A percentile compares a stretch with the other conserved stretches of the same genome.
Evolutionary conservation across 2,797 vertebrate genomes (phyloP).

Genomic region (Poecilia gillii): DNA sequence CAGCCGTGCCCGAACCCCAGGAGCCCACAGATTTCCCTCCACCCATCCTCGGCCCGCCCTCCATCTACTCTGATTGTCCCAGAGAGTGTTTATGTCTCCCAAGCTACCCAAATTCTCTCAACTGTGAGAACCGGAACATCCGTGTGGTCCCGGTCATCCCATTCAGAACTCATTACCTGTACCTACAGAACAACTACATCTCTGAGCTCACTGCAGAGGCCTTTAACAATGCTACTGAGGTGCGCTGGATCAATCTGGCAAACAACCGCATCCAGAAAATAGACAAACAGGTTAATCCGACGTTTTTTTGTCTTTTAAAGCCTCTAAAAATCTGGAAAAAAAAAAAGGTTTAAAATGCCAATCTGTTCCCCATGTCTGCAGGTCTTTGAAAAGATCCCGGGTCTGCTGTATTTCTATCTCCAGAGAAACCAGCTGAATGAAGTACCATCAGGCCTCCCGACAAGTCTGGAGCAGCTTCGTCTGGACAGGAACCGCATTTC

Average conservation of each 20-base stretch:
- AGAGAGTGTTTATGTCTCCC: conserved; percentile 89
- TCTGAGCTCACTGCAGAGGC: conserved; percentile 87
- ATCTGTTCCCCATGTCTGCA: conserved; percentile 27
- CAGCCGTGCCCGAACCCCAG: conserved; percentile 75
- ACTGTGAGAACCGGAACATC: conserved; percentile 97
- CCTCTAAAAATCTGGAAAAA: neutral
- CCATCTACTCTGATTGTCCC: conserved; percentile 89
- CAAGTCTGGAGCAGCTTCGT: conserved; percentile 90
- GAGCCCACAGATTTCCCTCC: conserved; percentile 96
- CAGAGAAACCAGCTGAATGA: conserved; percentile 92
- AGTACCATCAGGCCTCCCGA: conserved; percentile 89
- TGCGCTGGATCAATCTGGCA: conserved; percentile 94
- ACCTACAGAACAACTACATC: conserved; percentile 98
- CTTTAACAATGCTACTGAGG: conserved; percentile 88
- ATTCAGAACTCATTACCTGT: conserved; percentile 89
- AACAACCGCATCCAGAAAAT: conserved; percentile 93
- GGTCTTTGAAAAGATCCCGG: conserved; percentile 90
- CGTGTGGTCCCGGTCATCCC: conserved; percentile 90
- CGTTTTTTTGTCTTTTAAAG: neutral
- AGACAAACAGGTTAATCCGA: conserved; percentile 82
- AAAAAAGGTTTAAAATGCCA: neutral
- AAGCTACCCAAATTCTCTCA: conserved; percentile 89
- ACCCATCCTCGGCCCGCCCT: conserved; percentile 87
- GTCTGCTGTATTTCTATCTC: conserved; percentile 89
- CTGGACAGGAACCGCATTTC: conserved; percentile 92